phyloP scores from a whole-genome alignment of 2,113 vertebrate species.

The Tyto alba region DNA sequence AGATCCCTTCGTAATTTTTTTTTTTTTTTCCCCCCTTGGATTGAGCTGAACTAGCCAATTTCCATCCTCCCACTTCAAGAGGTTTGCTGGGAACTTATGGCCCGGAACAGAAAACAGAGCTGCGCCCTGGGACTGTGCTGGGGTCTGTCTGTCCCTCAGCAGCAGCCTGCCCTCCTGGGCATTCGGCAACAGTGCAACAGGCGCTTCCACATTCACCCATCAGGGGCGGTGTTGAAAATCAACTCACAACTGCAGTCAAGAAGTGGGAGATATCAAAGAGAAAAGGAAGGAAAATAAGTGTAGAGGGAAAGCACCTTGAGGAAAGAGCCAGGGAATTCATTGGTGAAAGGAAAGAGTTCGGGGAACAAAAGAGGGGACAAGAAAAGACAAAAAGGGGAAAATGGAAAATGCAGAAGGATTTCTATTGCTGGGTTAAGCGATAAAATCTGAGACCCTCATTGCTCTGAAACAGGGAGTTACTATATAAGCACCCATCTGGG shows the following conservation, averaged over 20 bases:
- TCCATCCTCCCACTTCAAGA: neutral
- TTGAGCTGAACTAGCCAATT: neutral
- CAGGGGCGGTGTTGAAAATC: neutral
- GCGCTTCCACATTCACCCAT: fast-evolving
- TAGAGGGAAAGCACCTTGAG: neutral
- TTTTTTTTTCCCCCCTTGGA: neutral
- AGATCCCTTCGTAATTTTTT: neutral
- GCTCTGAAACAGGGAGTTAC: neutral
- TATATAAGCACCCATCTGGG: neutral
- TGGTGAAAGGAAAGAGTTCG: neutral
- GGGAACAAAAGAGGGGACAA: neutral
- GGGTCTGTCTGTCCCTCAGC: neutral
- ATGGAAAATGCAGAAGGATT: neutral
- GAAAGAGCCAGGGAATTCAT: neutral
- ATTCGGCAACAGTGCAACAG: fast-evolving
- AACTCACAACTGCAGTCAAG: neutral
- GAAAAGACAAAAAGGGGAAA: neutral
- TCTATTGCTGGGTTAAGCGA: neutral
- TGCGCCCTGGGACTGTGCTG: fast-evolving
- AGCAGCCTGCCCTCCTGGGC: neutral
- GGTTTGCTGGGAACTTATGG: neutral
- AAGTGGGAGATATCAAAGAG: neutral
- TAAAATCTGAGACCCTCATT: neutral
- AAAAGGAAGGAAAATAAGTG: neutral
- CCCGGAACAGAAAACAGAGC: neutral